Evolutionary conservation across 2,888 invertebrate genomes (phyloP), one percentile per base, ranked within the genome.

Genomic region (Tridacna gigas): DNA sequence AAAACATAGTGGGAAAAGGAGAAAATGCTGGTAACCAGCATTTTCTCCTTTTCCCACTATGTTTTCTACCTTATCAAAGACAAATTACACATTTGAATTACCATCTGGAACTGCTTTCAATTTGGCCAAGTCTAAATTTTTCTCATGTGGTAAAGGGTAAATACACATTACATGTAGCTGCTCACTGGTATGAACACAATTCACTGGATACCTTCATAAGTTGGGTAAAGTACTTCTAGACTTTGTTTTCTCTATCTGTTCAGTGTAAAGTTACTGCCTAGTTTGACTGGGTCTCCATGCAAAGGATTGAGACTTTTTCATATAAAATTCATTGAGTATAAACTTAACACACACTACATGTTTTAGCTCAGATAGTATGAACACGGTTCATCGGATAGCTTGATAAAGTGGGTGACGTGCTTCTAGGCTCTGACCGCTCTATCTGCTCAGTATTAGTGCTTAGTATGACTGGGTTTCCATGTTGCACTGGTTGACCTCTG

Each of bases 331-430:
- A 37, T 37, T 37, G 37, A 4, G 2, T 7, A 37, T 37, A 37
- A 37, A 37, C 37, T 37, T 37, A 37, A 37, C 37, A 2, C 37
- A 37, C 7, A 37, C 7, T 37, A 37, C 37, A 37, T 37, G 69
- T 20, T 4, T 69, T 2, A 37, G 5, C 45, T 78, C 45, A 85
- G 63, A 85, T 85, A 56, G 82, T 67, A 65, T 86, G 86, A n/a
- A 86, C 67, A 5, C 86, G 56, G 67, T 86, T 86, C 86, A 86
- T 86, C 28, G 86, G 86, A 45, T 86, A 80, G 66, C 75, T 78
- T 15, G 71, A 47, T 11, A 83, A 71, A 3, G 71, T 74, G 26
- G 69, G 61, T 18, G 78, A 63, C 2, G 71, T 78, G 18, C 71
- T 61, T 47, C 48, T 22, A 15, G 45, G 26, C 26, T 56, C 45